A percentile compares a stretch with the other conserved stretches of the same genome.
These are phyloP conservation scores for Lobophora halterata DNA, from an alignment of 2,888 invertebrate species.

Conservation along the genomic window DNA sequence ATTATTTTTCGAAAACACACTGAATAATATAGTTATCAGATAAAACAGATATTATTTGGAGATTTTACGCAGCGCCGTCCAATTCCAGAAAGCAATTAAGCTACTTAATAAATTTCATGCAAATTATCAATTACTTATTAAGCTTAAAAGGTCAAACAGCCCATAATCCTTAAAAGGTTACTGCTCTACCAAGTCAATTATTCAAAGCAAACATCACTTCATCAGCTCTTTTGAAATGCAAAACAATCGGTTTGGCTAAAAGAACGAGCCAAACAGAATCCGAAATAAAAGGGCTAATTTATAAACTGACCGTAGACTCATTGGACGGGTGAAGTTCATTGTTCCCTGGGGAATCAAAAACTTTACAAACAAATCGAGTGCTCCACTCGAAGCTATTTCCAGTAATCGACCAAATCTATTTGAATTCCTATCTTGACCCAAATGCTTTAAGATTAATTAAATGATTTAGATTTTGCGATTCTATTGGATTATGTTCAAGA, in stretches of 20 bases:
- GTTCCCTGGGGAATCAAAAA: slow-evolving; percentile 41
- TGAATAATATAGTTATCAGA: no score
- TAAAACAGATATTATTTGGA: no score
- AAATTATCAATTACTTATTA: no score
- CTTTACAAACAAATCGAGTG: slow-evolving; percentile 43
- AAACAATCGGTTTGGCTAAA: slow-evolving; percentile 8
- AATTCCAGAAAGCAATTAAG: no score
- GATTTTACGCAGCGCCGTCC: no score
- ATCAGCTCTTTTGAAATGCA: slow-evolving; percentile 1
- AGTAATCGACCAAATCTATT: slow-evolving; percentile 46
- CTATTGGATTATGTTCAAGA: slow-evolving; percentile 6
- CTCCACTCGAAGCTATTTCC: slow-evolving; percentile 38
- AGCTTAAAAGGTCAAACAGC: no score
- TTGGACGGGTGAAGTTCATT: slow-evolving; percentile 23
- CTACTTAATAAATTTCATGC: no score
- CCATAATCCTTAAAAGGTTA: no score
- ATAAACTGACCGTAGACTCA: slow-evolving; percentile 19
- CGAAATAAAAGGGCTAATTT: slow-evolving; percentile 18
- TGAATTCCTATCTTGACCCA: slow-evolving; percentile 34
- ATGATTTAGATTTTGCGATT: slow-evolving; percentile 31
- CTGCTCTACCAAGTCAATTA: no score
- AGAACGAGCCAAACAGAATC: neutral
- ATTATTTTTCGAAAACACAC: no score
- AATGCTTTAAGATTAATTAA: slow-evolving; percentile 36
- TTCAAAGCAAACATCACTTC: no score